Percentiles rank a stretch among this genome's conserved stretches.
These are phyloP conservation scores for Baronia brevicornis DNA, from an alignment of 2,888 invertebrate genomes.

Conservation along the genomic window DNA sequence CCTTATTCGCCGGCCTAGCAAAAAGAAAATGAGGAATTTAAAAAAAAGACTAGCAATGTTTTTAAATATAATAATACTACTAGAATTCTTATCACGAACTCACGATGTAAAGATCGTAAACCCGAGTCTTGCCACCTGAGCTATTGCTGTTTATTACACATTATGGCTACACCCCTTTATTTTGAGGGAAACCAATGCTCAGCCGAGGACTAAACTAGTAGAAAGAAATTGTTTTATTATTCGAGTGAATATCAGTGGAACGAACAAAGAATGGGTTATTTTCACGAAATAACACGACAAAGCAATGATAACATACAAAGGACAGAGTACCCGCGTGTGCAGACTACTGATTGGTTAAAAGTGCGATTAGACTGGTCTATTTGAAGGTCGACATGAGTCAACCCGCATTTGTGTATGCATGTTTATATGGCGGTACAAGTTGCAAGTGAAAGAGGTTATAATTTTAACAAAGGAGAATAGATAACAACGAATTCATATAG, in stretches of 20 bases:
- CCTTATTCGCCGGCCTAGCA: too few species aligned
- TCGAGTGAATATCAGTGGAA: slow-evolving; percentile 18
- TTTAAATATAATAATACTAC: too few species aligned
- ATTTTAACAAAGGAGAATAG: too few species aligned
- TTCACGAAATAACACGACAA: slow-evolving; percentile 37
- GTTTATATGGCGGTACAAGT: slow-evolving; percentile 27
- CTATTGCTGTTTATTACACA: not conserved
- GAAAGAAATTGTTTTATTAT: too few species aligned
- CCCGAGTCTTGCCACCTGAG: not conserved
- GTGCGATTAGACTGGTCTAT: slow-evolving; percentile 64
- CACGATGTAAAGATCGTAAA: not conserved
- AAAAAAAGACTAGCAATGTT: too few species aligned
- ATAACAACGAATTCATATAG: too few species aligned
- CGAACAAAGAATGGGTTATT: slow-evolving; percentile 35
- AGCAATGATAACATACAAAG: slow-evolving; percentile 47
- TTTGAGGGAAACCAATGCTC: too few species aligned
- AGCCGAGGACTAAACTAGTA: too few species aligned
- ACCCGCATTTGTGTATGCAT: slow-evolving; percentile 50
- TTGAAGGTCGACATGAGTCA: slow-evolving; percentile 64
- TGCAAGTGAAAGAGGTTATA: slow-evolving; percentile 29
- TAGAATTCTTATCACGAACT: too few species aligned
- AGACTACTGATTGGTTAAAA: slow-evolving; percentile 69
- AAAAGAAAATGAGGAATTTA: too few species aligned
- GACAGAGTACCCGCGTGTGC: slow-evolving; percentile 41
- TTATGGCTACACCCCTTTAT: too few species aligned